Conservation (phyloP, 2,113 vertebrate genomes). For the Chascanopsetta lugubris region DNA sequence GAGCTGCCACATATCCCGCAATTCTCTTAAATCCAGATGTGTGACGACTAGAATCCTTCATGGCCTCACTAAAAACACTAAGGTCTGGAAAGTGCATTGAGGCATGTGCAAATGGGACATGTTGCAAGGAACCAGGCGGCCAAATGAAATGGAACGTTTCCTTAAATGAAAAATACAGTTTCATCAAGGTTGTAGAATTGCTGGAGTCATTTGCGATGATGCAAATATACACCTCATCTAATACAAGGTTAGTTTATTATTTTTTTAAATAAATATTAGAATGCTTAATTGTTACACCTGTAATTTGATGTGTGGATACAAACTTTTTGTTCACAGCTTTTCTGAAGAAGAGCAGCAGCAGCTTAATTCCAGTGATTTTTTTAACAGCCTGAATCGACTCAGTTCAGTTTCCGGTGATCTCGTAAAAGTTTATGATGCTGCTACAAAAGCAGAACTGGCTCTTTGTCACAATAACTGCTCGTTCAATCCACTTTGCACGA, state of each 20-base stretch:
- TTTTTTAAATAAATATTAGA: no score
- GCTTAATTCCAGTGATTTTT: neutral
- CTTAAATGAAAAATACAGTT: neutral
- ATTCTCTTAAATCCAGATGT: neutral
- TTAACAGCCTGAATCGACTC: no score
- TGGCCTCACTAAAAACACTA: neutral
- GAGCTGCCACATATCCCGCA: no score
- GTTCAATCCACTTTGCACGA: neutral
- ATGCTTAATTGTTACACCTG: neutral
- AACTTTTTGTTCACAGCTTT: neutral
- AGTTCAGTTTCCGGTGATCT: constrained; percentile 6
- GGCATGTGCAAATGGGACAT: neutral
- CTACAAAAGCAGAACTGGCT: neutral
- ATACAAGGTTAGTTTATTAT: neutral
- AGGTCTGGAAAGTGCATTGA: neutral
- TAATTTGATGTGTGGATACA: neutral
- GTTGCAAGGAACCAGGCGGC: neutral
- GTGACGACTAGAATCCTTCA: neutral
- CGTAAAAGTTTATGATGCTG: neutral
- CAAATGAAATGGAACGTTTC: neutral
- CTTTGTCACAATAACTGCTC: neutral
- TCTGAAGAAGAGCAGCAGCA: neutral
- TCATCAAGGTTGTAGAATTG: neutral
- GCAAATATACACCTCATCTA: neutral
- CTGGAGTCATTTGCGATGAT: neutral